These are phyloP conservation scores for Myxocyprinus asiaticus DNA, from an alignment of 2,113 vertebrate genomes.

Conservation along the genomic window DNA sequence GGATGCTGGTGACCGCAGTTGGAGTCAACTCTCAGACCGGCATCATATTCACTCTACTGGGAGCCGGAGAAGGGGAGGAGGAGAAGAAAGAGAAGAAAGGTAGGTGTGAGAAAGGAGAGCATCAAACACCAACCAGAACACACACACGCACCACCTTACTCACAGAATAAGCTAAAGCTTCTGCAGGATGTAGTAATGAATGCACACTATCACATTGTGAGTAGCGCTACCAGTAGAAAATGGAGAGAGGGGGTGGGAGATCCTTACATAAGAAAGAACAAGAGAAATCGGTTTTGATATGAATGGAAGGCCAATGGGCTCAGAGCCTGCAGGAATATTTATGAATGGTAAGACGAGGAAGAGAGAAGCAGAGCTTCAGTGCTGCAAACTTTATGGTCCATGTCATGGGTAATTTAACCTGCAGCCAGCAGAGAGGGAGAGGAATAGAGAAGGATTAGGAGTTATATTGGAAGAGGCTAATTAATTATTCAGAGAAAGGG, in stretches of 20 bases:
- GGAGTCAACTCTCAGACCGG: constrained; percentile 79
- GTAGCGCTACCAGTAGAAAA: background rate
- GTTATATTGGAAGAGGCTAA: constrained; percentile 33
- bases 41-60: constrained; percentile 79
- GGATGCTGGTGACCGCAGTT: constrained; percentile 79
- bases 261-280: constrained; percentile 5
- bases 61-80: constrained; percentile 76
- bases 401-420: constrained; percentile 27
- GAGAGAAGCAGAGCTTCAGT: constrained; percentile 18
- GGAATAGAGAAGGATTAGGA: constrained; percentile 57
- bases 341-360: constrained; percentile 38
- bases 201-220: background rate
- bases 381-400: constrained; percentile 17
- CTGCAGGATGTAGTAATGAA: constrained; percentile 8
- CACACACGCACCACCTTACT: constrained; percentile 14
- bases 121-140: constrained; percentile 17
- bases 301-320: constrained; percentile 7
- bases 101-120: constrained; percentile 44
- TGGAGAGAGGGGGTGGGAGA: background rate
- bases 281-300: constrained; percentile 9
- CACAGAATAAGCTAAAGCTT: background rate
- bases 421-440: constrained; percentile 9
- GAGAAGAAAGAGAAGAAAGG: constrained; percentile 79
- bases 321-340: constrained; percentile 40
- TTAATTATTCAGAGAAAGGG: constrained; percentile 44